A percentile compares a stretch with the other conserved stretches of the same genome.
Conservation (phyloP, 2,888 invertebrate genomes). For the Frankliniella intonsa region DNA sequence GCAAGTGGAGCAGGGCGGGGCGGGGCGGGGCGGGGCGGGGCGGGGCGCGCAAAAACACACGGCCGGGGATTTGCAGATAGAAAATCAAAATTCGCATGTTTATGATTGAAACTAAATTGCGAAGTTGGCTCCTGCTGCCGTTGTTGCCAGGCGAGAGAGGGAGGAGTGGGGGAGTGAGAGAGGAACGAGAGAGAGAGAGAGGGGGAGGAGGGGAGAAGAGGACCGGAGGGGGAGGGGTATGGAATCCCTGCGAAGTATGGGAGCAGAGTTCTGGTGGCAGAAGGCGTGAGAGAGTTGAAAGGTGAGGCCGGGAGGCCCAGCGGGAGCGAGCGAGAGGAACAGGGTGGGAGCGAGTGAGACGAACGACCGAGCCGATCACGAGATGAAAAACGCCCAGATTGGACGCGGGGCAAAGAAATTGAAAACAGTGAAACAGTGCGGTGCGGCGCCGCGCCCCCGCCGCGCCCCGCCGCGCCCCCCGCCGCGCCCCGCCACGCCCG, state of each 20-base stretch:
- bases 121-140: neutral
- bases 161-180: neutral
- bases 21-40: neutral
- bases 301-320: too few relatives aligned
- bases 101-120: slow-evolving; percentile 25
- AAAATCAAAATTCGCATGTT: slow-evolving; percentile 27
- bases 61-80: slow-evolving; percentile 11
- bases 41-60: slow-evolving; percentile 16
- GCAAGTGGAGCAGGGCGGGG: neutral
- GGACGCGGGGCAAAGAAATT: too few relatives aligned
- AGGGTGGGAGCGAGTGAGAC: too few relatives aligned
- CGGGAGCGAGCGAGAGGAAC: too few relatives aligned
- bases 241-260: too few relatives aligned
- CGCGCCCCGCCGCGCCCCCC: neutral
- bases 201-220: neutral
- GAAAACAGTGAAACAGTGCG: neutral
- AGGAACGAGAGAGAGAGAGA: neutral
- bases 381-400: too few relatives aligned
- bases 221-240: too few relatives aligned
- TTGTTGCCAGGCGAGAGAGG: too few relatives aligned
- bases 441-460: neutral
- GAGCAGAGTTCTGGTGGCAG: too few relatives aligned
- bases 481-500: neutral
- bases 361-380: too few relatives aligned
- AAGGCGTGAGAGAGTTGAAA: too few relatives aligned